Conservation (phyloP, 2,797 vertebrate species). For the Meda fulgida region DNA sequence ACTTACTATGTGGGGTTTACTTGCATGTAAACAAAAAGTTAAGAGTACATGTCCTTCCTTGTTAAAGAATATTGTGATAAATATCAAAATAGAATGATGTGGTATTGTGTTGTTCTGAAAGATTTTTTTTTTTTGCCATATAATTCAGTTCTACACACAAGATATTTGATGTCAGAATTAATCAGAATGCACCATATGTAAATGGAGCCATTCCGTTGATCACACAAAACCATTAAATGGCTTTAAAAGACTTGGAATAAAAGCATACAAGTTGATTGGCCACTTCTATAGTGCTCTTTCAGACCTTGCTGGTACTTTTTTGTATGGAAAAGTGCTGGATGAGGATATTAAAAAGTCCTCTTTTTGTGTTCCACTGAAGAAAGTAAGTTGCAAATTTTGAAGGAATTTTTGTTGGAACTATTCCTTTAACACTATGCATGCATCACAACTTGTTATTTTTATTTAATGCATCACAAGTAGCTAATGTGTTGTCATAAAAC, state of each 20-base stretch:
- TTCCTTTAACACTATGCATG: background rate
- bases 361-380: background rate
- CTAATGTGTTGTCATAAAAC: slow-evolving; percentile 11
- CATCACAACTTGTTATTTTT: background rate
- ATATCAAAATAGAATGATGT: background rate
- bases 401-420: background rate
- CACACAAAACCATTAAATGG: background rate
- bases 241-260: background rate
- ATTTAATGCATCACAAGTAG: slow-evolving; percentile 16
- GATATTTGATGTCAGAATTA: background rate
- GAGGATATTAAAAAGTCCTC: background rate
- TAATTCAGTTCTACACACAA: background rate
- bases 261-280: background rate
- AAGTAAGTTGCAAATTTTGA: background rate
- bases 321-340: background rate
- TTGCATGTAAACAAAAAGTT: background rate
- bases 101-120: background rate
- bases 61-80: background rate
- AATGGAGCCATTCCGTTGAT: background rate
- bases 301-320: background rate
- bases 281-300: background rate
- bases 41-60: background rate
- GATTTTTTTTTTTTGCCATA: no score
- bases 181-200: background rate
- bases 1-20: background rate